Conservation (phyloP, 2,113 vertebrate species). For the Hylia prasina region DNA sequence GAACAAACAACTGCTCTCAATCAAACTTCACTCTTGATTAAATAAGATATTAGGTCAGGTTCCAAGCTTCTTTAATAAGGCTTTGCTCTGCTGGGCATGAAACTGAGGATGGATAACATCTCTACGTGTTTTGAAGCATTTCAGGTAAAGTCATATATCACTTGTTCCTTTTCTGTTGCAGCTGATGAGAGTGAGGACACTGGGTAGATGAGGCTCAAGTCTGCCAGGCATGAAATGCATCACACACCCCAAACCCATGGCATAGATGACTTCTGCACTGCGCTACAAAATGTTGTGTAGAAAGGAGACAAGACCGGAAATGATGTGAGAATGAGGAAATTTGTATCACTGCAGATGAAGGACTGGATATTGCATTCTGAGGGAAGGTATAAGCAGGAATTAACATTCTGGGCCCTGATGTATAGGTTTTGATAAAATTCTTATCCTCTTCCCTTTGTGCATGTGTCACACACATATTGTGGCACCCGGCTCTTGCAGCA, state of each 20-base stretch:
- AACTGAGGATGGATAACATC: not conserved
- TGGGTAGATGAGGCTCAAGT: not conserved
- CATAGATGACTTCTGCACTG: not conserved
- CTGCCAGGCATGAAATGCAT: not conserved
- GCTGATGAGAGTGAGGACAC: not conserved
- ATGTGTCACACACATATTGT: not conserved
- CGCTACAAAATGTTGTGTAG: not conserved
- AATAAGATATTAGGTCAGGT: not conserved
- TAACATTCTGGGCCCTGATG: not conserved
- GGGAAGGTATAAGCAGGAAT: not conserved
- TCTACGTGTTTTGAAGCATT: not conserved
- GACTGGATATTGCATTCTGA: not conserved
- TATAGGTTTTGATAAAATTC: not conserved
- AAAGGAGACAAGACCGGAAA: not conserved
- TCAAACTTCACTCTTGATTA: not conserved
- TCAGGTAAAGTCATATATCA: not conserved
- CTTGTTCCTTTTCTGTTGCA: not conserved
- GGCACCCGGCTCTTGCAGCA: accelerated
- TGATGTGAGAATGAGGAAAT: not conserved
- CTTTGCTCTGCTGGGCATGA: not conserved
- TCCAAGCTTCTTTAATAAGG: not conserved
- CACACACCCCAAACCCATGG: not conserved
- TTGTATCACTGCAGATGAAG: not conserved
- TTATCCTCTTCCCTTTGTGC: not conserved
- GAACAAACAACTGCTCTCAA: not conserved